A percentile compares a stretch with the other conserved stretches of the same genome.
These are phyloP conservation scores for Heteropelma amictum DNA, from an alignment of 2,888 invertebrate species.

Conservation along the genomic window DNA sequence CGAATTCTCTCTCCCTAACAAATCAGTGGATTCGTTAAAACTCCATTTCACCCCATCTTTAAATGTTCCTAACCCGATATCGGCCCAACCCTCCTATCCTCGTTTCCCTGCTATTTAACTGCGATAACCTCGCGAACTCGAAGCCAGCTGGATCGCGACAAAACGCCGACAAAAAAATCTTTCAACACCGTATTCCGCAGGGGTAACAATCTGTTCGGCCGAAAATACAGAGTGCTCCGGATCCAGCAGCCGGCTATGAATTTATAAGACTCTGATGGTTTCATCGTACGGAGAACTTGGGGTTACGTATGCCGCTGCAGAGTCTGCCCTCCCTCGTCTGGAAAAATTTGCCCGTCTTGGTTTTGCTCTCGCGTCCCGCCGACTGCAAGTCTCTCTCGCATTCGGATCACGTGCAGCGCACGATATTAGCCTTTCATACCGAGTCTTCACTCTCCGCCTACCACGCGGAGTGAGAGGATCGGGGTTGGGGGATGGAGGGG, in stretches of 20 bases:
- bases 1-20: constrained; percentile 49
- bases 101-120: not conserved
- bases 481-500: not conserved
- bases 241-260: constrained; percentile 41
- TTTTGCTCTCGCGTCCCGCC: constrained; percentile 42
- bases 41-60: constrained; percentile 46
- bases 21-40: constrained; percentile 55
- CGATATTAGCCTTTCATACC: constrained; percentile 77
- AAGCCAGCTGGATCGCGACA: not conserved
- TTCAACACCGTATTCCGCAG: too few species aligned
- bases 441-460: constrained; percentile 47
- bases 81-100: constrained; percentile 5
- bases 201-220: constrained; percentile 9
- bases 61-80: not conserved
- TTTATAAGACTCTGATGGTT: constrained; percentile 65
- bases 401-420: constrained; percentile 72
- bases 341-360: constrained; percentile 44
- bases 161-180: constrained; percentile 15
- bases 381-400: constrained; percentile 58
- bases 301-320: constrained; percentile 5
- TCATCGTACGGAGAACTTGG: constrained; percentile 58
- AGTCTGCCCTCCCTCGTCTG: not conserved
- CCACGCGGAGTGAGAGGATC: not conserved
- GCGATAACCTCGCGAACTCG: constrained; percentile 5
- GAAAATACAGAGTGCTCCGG: constrained; percentile 40